Evolutionary conservation across 2,888 invertebrate species (phyloP).

Genomic region (Drosophila kuntzei): DNA sequence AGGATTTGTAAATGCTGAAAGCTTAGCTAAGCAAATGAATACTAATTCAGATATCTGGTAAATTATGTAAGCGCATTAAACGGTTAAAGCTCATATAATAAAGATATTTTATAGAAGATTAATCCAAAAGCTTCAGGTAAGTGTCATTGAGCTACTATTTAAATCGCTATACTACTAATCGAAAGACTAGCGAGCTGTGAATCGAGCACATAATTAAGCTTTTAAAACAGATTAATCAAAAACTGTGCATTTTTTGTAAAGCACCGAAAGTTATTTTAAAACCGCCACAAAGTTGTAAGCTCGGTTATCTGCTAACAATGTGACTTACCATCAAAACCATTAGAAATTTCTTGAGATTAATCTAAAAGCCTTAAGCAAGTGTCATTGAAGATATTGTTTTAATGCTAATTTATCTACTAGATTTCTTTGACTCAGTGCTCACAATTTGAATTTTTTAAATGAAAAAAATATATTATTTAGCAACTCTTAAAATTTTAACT

Average conservation of each 20-base stretch:
- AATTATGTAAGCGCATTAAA: too few relatives aligned
- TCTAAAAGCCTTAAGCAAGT: background rate
- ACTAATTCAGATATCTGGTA: too few relatives aligned
- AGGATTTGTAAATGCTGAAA: background rate
- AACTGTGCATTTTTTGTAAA: background rate
- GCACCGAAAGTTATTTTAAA: too few relatives aligned
- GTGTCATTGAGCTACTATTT: too few relatives aligned
- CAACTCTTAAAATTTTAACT: background rate
- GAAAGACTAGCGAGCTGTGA: too few relatives aligned
- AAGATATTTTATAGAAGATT: background rate
- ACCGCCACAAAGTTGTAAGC: too few relatives aligned
- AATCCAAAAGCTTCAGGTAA: background rate
- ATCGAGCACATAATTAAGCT: background rate
- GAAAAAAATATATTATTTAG: slow-evolving; percentile 1
- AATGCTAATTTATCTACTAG: background rate
- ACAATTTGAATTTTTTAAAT: background rate
- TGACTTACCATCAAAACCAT: too few relatives aligned
- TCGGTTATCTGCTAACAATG: too few relatives aligned
- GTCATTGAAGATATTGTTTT: background rate
- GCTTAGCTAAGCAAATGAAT: background rate
- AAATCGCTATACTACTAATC: too few relatives aligned
- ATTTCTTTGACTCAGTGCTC: slow-evolving; percentile 7
- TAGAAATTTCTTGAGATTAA: background rate
- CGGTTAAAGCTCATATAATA: too few relatives aligned
- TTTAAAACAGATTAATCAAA: background rate